Evolutionary conservation across 2,888 invertebrate species (phyloP).

Genomic region (Eilema caniola): DNA sequence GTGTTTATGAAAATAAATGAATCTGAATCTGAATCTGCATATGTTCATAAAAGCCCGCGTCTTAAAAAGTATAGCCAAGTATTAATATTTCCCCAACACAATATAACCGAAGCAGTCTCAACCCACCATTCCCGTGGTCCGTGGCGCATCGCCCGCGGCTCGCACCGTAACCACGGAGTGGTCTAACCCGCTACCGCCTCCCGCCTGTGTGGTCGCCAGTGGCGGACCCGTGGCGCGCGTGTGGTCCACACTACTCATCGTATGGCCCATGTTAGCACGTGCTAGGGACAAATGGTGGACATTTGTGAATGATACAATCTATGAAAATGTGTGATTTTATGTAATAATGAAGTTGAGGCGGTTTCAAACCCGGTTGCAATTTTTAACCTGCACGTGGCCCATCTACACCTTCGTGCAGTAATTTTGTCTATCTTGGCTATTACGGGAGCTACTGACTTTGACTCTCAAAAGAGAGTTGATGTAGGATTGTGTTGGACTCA

Average conservation of each 20-base stretch:
- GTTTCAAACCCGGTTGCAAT: no score
- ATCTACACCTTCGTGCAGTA: no score
- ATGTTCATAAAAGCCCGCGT: no score
- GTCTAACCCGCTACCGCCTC: conserved; percentile 63
- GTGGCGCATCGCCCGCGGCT: conserved; percentile 45
- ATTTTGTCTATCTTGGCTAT: no score
- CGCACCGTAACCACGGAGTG: conserved; percentile 59
- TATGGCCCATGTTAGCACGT: conserved; percentile 7
- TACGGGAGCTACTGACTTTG: no score
- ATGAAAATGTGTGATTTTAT: not conserved
- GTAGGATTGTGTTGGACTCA: no score
- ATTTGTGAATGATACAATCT: not conserved
- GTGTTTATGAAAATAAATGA: no score
- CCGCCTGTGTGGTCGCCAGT: conserved; percentile 70
- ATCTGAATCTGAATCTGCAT: no score
- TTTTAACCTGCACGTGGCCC: no score
- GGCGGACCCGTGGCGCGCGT: conserved; percentile 32
- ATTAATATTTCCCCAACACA: conserved; percentile 3
- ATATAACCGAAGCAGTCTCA: not conserved
- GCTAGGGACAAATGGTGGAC: conserved; percentile 4
- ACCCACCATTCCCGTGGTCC: not conserved
- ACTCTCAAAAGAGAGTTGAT: no score
- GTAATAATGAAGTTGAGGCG: no score
- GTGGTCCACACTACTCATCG: conserved; percentile 53
- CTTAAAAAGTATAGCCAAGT: not conserved